phyloP scores from a whole-genome alignment of 2,888 invertebrate genomes.

The Acrobasis consociella region DNA sequence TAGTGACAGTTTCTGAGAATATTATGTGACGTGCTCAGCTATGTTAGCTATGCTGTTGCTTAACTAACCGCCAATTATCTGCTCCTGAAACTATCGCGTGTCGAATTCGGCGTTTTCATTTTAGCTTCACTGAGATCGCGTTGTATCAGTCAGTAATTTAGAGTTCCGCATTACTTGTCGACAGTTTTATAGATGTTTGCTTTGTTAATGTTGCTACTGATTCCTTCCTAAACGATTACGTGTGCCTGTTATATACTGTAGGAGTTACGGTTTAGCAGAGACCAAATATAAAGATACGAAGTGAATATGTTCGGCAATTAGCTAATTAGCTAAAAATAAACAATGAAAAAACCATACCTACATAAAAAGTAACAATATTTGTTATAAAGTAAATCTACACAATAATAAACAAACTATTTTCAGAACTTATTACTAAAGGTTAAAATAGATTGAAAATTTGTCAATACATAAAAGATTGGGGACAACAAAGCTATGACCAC shows the following conservation, averaged over 20 bases:
- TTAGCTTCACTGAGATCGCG: conserved; percentile 18
- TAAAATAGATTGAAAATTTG: background rate
- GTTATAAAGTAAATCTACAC: no score
- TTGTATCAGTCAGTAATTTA: conserved; percentile 19
- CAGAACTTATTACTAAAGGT: background rate
- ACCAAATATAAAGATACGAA: no score
- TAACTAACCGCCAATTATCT: conserved; percentile 5
- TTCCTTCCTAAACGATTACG: conserved; percentile 9
- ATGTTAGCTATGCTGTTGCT: background rate
- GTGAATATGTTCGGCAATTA: no score
- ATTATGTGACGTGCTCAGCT: background rate
- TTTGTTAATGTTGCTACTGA: conserved; percentile 12
- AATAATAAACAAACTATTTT: background rate
- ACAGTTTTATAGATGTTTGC: conserved; percentile 25
- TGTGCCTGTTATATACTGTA: background rate
- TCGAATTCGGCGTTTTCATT: conserved; percentile 21
- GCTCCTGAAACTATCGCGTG: conserved; percentile 22
- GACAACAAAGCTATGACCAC: conserved; percentile 37
- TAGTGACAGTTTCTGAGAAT: conserved; percentile 22
- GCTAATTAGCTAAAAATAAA: no score
- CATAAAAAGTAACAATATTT: background rate
- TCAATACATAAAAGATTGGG: conserved; percentile 27
- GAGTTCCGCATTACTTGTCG: conserved; percentile 23
- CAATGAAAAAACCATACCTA: no score
- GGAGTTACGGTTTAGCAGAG: background rate